These are phyloP conservation scores for Drosophila testacea DNA, from an alignment of 2,888 invertebrate species.

Conservation along the genomic window DNA sequence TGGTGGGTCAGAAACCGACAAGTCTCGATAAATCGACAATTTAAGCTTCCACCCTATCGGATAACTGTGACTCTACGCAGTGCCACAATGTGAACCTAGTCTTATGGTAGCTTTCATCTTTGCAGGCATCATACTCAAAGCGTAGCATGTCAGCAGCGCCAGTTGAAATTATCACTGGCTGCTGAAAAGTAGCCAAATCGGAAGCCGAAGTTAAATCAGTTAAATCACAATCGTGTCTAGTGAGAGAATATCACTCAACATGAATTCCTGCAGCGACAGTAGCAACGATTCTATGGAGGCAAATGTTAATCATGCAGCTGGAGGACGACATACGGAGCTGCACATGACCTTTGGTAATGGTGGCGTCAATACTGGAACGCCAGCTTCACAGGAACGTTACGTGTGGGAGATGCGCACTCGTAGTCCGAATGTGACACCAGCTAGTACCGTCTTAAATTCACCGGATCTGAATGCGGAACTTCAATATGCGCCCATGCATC, in stretches of 20 bases:
- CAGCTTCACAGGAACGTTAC: slow-evolving; percentile 78
- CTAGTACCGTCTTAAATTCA: slow-evolving; percentile 84
- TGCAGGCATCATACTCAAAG: slow-evolving; percentile 44
- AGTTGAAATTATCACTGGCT: slow-evolving; percentile 56
- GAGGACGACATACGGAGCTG: slow-evolving; percentile 32
- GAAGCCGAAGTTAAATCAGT: slow-evolving; percentile 18
- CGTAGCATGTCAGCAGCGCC: slow-evolving; percentile 60
- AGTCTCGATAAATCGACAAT: no score
- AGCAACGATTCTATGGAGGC: slow-evolving; percentile 70
- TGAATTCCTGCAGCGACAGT: slow-evolving; percentile 71
- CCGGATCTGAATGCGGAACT: slow-evolving; percentile 83
- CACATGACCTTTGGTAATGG: slow-evolving; percentile 50
- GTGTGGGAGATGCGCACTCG: slow-evolving; percentile 85
- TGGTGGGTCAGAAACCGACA: no score
- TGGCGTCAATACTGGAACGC: slow-evolving; percentile 25
- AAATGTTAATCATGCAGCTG: slow-evolving; percentile 36
- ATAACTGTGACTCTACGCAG: no score
- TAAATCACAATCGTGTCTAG: slow-evolving; percentile 9
- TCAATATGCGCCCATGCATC: slow-evolving; percentile 80
- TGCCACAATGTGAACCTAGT: no score
- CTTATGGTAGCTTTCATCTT: neutral
- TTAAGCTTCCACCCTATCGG: no score
- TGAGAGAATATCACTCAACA: slow-evolving; percentile 16
- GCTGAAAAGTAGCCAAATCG: slow-evolving; percentile 39
- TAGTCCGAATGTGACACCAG: slow-evolving; percentile 84